Percentiles rank a stretch among this genome's conserved stretches.
These are phyloP conservation scores for Anorthoa munda DNA, from an alignment of 2,888 invertebrate genomes.

Conservation along the genomic window DNA sequence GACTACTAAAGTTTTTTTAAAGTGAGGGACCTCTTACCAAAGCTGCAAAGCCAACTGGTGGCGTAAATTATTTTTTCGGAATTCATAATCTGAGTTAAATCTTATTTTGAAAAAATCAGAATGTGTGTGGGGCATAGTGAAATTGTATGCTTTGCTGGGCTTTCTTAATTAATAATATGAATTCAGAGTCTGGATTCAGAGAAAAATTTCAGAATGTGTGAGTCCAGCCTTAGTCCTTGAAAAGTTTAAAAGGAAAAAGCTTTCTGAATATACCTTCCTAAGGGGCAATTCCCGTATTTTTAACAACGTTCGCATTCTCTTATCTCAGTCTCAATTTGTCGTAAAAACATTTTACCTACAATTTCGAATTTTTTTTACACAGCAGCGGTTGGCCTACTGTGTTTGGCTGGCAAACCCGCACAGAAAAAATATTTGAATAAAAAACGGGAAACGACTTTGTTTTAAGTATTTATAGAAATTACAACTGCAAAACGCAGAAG, in stretches of 20 bases:
- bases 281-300: neutral
- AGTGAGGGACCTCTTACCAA: no score
- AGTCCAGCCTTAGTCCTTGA: neutral
- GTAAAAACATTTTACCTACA: neutral
- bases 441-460: neutral
- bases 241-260: neutral
- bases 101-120: no score
- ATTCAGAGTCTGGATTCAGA: no score
- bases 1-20: no score
- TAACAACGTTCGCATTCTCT: neutral
- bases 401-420: slow-evolving; percentile 6
- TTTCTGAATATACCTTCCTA: neutral
- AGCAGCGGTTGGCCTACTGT: slow-evolving; percentile 4
- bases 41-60: no score
- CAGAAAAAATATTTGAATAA: slow-evolving; percentile 19
- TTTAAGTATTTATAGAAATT: slow-evolving; percentile 7
- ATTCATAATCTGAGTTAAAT: no score
- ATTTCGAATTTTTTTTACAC: neutral
- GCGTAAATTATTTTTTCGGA: no score
- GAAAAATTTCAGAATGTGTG: no score
- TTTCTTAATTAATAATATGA: no score
- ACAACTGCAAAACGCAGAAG: neutral
- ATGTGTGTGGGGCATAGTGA: no score
- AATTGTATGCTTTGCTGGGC: no score
- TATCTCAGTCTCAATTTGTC: neutral